Evolutionary conservation across 1,140 invertebrate genomes (phyloP), one percentile per base, ranked within the genome.

Genomic region (Drosophila seguyi): DNA sequence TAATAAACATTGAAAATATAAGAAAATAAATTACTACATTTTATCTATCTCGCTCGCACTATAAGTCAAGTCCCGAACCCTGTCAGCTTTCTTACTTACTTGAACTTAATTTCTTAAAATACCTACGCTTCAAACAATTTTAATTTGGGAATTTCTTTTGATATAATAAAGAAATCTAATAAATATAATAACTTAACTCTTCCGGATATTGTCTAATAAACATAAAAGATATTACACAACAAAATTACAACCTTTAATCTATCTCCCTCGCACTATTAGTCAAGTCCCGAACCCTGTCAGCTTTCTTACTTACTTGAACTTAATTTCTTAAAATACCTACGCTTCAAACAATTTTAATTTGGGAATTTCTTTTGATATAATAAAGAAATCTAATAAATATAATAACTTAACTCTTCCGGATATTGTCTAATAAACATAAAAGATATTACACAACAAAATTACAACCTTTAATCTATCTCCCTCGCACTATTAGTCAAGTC

Each of bases 311-410:
- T 14, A n/a, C 11, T 34, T 14, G 6, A 36, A 53, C 34, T 31
- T 4, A 22, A 29, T 31, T 62, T 57, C 25, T n/a, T 31, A 63
- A 63, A 42, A 58, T 31, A 44, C 36, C 34, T 56, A 13, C 13
- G 14, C 16, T 25, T 7, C 10, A 18, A 34, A 42, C 13, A 10
- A 10, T 20, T 62, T 36, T 14, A 62, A 36, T 25, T 45, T 60
- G 34, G 25, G n/a, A 18, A 34, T 16, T 45, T 36, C 22, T 36
- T 5, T 8, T 45, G 29, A 61, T 42, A 65, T n/a, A n/a, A n/a
- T n/a, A n/a, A n/a, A 20, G 41, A 42, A 20, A 11, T 42, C 2
- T 4, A 20, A 18, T 4, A 8, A 42, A 18, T 18, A 18, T 36
- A 13, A 13, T 14, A 36, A 36, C 6, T 34, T 27, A 27, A 4